Conservation (phyloP, 2,888 invertebrate species). For the Nysson spinosus region DNA sequence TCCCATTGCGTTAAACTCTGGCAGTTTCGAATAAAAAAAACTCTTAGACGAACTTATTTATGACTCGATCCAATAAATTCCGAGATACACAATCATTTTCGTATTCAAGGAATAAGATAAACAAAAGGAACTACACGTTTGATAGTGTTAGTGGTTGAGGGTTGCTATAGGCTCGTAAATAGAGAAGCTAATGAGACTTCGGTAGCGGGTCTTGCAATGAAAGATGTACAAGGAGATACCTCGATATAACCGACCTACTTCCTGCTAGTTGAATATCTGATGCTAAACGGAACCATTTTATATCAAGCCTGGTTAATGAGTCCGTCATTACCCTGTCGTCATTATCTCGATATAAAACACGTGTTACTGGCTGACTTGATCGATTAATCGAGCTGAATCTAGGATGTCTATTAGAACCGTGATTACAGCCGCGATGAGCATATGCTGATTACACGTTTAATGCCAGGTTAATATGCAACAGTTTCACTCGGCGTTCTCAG, state of each 20-base stretch:
- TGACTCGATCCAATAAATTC: too few relatives aligned
- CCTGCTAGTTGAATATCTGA: conserved; percentile 54
- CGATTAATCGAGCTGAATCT: conserved; percentile 58
- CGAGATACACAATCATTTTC: too few relatives aligned
- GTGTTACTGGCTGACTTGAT: conserved; percentile 43
- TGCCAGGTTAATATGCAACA: conserved; percentile 17
- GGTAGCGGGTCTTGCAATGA: conserved; percentile 14
- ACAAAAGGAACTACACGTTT: too few relatives aligned
- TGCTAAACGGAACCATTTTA: conserved; percentile 55
- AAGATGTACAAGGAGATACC: conserved; percentile 43
- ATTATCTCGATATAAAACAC: conserved; percentile 56
- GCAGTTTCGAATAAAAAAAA: too few relatives aligned
- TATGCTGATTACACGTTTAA: conserved; percentile 51
- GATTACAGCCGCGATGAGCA: conserved; percentile 49
- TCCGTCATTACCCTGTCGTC: conserved; percentile 59
- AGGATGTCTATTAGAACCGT: conserved; percentile 53
- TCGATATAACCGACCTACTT: conserved; percentile 45
- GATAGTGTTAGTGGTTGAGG: too few relatives aligned
- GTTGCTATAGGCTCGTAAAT: conserved; percentile 34
- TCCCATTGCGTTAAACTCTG: too few relatives aligned
- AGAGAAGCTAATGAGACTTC: conserved; percentile 42
- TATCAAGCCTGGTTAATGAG: conserved; percentile 56
- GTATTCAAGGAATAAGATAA: too few relatives aligned
- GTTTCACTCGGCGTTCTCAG: conserved; percentile 18
- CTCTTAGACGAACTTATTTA: too few relatives aligned